Evolutionary conservation across 1,140 invertebrate genomes (phyloP).

Genomic region (Alviniconcha marisindica): DNA sequence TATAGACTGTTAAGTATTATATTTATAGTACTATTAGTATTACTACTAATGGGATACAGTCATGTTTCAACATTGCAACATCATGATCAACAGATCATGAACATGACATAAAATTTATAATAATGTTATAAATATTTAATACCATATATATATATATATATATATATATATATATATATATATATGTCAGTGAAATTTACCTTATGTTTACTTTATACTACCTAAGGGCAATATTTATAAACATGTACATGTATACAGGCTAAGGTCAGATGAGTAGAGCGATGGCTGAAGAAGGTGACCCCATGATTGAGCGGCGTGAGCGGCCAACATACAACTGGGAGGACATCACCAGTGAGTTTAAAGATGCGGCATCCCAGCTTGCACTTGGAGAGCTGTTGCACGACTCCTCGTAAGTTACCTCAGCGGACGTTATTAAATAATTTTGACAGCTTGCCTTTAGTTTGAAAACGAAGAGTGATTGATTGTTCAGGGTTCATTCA

Average conservation of each 20-base stretch:
- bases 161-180: neutral
- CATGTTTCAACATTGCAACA: no score
- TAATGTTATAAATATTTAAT: neutral
- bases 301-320: slow-evolving; percentile 36
- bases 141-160: no score
- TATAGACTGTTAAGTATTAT: no score
- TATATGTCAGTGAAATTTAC: neutral
- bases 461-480: no score
- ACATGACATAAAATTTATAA: neutral
- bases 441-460: no score
- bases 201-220: neutral
- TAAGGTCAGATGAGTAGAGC: neutral
- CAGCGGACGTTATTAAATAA: no score
- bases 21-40: no score
- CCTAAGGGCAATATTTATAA: neutral
- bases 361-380: slow-evolving; percentile 59
- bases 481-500: no score
- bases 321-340: slow-evolving; percentile 56
- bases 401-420: slow-evolving; percentile 69
- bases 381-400: slow-evolving; percentile 67
- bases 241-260: neutral
- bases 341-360: slow-evolving; percentile 68
- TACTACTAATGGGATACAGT: no score
- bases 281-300: slow-evolving; percentile 38
- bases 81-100: no score